Evolutionary conservation across 2,888 invertebrate species (phyloP), one percentile per base, ranked within the genome.

Genomic region (Cheilosia urbana): DNA sequence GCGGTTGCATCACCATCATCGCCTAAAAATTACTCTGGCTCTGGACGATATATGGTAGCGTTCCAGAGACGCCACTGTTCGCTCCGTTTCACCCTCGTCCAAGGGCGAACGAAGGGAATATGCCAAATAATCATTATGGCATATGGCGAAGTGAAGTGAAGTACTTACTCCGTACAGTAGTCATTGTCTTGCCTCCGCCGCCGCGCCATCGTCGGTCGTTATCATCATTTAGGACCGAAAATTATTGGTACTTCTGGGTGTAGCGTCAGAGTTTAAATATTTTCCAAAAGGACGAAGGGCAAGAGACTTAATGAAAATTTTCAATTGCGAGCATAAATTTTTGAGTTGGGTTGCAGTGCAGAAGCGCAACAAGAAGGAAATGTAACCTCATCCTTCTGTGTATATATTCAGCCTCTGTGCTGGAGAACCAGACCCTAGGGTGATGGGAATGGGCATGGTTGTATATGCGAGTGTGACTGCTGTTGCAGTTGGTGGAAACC

Each of bases 161-260:
- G 69, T 84, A 65, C 69, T 80, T 66, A 58, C 66, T 69, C 40
- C 45, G 40, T 45, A 45, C 45, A 76, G 62, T 69, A 30, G 60
- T 58, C 72, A 72, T 72, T 72, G 55, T 47, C 37, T 55, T 72
- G 55, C 57, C 27, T 55, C 37, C 17, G 42, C 19, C 63, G 21
- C 7, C 47, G 13, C 17, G n/a, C 51, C 13, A 7, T 34, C 49
- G 37, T 19, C 40, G 9, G 57, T 83, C 88, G 84, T 88, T 88
- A 88, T 88, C 88, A 87, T 88, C 88, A 88, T 82, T 87, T 84
- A 85, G 87, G 71, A 82, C 27, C 69, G 55, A 75, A 84, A 80
- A 84, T 84, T 84, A 84, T 84, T 84, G 80, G 69, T 84, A 69
- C 84, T 84, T 66, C 45, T 65, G 73, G 24, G 17, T n/a, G 21